Evolutionary conservation across 1,140 invertebrate species (phyloP).

Genomic region (Rhyzopertha dominica): DNA sequence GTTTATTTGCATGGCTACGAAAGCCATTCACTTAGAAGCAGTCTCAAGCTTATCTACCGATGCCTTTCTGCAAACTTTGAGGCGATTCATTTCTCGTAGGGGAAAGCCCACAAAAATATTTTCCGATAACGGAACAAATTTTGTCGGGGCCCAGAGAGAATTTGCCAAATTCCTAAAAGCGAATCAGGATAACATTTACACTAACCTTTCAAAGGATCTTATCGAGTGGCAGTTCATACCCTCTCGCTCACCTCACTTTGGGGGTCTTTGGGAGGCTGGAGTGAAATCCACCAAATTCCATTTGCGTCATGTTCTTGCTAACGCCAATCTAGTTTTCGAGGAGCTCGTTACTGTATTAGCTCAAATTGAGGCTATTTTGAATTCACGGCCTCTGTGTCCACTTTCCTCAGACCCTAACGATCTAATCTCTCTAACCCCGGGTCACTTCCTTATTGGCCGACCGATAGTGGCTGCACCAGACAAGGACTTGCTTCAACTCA

Average conservation of each 20-base stretch:
- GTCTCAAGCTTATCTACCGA: too few relatives aligned
- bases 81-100: conserved; percentile 1
- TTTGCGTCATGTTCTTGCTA: conserved; percentile 14
- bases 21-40: conserved; percentile 2
- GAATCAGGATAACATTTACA: neutral
- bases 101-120: conserved; percentile 27
- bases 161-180: too few relatives aligned
- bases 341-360: conserved; percentile 17
- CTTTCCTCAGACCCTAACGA: conserved; percentile 31
- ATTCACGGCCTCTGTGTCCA: conserved; percentile 34
- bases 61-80: neutral
- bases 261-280: conserved; percentile 36
- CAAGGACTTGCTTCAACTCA: too few relatives aligned
- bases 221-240: conserved; percentile 26
- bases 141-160: conserved; percentile 15
- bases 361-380: conserved; percentile 27
- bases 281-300: conserved; percentile 36
- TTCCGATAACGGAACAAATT: conserved; percentile 18
- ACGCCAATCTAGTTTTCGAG: conserved; percentile 18
- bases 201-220: conserved; percentile 6
- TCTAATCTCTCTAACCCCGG: conserved; percentile 30
- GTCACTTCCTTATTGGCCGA: conserved; percentile 40
- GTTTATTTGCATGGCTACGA: conserved; percentile 10
- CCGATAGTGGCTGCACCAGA: conserved; percentile 17
- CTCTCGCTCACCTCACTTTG: conserved; percentile 30